Percentiles rank a stretch among this genome's conserved stretches.
Evolutionary conservation across 53 echinoderm and acorn worm genomes (phyloP).

Genomic region (Temnopleurus reevesii): DNA sequence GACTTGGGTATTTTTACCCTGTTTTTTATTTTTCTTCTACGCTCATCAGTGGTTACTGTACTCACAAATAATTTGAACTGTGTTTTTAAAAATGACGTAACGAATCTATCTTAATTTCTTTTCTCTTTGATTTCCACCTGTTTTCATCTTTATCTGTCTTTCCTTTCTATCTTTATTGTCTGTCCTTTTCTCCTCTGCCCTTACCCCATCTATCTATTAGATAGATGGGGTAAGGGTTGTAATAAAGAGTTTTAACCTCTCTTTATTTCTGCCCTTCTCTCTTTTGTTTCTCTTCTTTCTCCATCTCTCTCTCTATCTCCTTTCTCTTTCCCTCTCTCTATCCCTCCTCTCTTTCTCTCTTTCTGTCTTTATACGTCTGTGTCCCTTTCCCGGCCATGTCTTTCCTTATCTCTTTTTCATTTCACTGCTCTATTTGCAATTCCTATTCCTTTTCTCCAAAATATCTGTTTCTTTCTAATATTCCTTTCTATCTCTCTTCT

Average conservation of each 20-base stretch:
- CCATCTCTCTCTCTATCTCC: no score
- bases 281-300: background rate
- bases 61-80: no score
- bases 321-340: background rate
- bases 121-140: background rate
- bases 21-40: background rate
- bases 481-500: no score
- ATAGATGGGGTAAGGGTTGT: no score
- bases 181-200: background rate
- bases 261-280: background rate
- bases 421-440: no score
- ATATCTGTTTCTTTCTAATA: no score
- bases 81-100: no score
- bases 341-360: background rate
- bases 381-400: background rate
- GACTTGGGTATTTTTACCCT: background rate
- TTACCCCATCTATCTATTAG: background rate
- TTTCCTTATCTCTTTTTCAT: background rate
- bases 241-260: no score
- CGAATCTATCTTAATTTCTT: no score
- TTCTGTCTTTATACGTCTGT: background rate
- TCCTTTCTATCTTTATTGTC: background rate
- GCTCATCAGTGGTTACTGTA: no score
- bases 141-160: background rate
- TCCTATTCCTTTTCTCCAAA: no score